Percentiles rank a stretch among this genome's conserved stretches.
These are phyloP conservation scores for Balearica regulorum DNA, from an alignment of 2,797 vertebrate genomes.

Conservation along the genomic window DNA sequence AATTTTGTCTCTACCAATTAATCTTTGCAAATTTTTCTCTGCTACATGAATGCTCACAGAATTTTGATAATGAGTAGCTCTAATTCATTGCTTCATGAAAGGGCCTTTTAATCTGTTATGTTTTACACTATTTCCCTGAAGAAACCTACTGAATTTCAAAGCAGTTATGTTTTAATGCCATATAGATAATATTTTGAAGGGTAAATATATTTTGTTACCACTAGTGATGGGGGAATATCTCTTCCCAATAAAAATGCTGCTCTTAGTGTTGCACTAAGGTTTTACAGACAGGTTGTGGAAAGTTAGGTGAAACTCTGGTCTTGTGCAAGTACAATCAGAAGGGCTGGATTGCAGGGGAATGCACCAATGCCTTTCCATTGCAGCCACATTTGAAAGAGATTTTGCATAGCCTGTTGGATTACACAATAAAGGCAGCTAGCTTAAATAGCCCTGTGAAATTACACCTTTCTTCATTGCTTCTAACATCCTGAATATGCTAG, in stretches of 20 bases:
- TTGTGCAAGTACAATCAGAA: neutral
- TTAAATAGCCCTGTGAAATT: neutral
- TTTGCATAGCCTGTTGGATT: neutral
- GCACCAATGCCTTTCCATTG: neutral
- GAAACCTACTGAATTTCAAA: neutral
- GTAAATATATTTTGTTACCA: neutral
- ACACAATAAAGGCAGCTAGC: fast-evolving
- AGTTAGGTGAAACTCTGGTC: neutral
- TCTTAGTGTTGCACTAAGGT: neutral
- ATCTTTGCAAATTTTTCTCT: neutral
- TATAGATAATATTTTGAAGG: neutral
- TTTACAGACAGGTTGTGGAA: neutral
- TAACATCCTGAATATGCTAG: neutral
- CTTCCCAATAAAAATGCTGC: neutral
- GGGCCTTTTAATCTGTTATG: neutral
- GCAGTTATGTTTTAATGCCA: neutral
- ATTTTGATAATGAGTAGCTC: neutral
- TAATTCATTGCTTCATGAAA: neutral
- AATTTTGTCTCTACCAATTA: constrained; percentile 40
- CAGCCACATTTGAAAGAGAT: neutral
- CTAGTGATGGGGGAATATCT: neutral
- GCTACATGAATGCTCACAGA: neutral
- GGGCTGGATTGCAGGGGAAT: neutral
- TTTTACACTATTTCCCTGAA: neutral
- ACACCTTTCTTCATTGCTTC: neutral